phyloP scores from a whole-genome alignment of 2,888 invertebrate genomes.

The Pristionchus fissidentatus region DNA sequence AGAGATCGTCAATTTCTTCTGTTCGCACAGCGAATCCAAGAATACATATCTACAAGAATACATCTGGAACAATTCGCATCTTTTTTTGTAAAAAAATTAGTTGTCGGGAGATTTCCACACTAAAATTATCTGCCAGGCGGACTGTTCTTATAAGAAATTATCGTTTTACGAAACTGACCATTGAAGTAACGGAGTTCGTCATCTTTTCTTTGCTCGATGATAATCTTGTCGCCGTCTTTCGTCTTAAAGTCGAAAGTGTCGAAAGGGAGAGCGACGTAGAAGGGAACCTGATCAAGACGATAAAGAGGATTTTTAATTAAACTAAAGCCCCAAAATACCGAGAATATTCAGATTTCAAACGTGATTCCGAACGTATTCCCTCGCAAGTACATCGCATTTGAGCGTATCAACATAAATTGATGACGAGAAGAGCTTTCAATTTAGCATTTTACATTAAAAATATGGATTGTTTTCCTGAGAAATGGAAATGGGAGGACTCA shows the following conservation, averaged over 20 bases:
- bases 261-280: constrained; percentile 93
- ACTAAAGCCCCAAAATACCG: no score
- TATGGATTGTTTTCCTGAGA: no score
- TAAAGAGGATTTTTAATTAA: neutral
- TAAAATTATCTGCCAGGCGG: neutral
- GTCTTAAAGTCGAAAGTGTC: constrained; percentile 89
- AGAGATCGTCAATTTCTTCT: neutral
- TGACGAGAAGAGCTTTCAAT: neutral
- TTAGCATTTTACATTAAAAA: neutral
- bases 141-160: neutral
- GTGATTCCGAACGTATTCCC: no score
- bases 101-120: neutral
- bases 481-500: no score
- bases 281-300: constrained; percentile 86
- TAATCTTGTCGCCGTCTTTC: constrained; percentile 87
- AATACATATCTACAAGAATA: neutral
- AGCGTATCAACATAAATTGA: no score
- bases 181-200: constrained; percentile 92
- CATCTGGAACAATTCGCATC: no score
- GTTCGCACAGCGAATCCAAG: neutral
- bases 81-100: no score
- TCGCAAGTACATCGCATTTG: no score
- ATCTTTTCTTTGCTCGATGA: constrained; percentile 92
- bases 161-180: constrained; percentile 77
- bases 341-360: no score